These are phyloP conservation scores for Tipula unca DNA, from an alignment of 2,888 invertebrate genomes.

Conservation along the genomic window DNA sequence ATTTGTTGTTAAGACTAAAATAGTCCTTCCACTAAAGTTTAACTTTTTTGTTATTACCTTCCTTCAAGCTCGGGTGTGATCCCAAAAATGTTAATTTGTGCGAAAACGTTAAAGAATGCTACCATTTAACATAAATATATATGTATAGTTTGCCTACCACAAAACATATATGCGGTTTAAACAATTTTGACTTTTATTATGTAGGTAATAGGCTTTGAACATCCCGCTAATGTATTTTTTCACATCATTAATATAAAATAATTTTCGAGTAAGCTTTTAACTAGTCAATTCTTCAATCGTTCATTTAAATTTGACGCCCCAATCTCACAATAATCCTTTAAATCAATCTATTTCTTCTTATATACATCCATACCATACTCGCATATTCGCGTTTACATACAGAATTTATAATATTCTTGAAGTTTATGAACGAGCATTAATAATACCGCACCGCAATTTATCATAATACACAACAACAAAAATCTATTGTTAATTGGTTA, in stretches of 20 bases:
- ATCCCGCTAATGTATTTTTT: not conserved
- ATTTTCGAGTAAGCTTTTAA: not conserved
- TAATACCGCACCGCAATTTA: not conserved
- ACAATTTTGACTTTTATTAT: no score
- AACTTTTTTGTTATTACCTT: no score
- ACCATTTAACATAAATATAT: no score
- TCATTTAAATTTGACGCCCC: conserved; percentile 3
- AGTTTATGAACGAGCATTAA: not conserved
- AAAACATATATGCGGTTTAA: no score
- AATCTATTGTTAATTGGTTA: not conserved
- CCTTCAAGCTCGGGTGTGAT: no score
- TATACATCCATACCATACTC: not conserved
- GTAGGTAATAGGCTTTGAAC: not conserved
- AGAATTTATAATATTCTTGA: not conserved
- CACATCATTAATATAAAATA: not conserved
- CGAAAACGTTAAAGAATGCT: no score
- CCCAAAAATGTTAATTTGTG: no score
- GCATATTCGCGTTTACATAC: not conserved
- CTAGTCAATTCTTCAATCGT: conserved; percentile 8
- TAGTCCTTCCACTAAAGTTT: no score
- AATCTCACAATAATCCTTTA: not conserved
- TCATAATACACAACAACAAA: not conserved
- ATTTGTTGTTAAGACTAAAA: no score
- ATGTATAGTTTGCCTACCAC: no score
- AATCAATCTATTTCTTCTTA: not conserved